Evolutionary conservation across 2,888 invertebrate genomes (phyloP).

Genomic region (Hydroisotoma schaefferi): DNA sequence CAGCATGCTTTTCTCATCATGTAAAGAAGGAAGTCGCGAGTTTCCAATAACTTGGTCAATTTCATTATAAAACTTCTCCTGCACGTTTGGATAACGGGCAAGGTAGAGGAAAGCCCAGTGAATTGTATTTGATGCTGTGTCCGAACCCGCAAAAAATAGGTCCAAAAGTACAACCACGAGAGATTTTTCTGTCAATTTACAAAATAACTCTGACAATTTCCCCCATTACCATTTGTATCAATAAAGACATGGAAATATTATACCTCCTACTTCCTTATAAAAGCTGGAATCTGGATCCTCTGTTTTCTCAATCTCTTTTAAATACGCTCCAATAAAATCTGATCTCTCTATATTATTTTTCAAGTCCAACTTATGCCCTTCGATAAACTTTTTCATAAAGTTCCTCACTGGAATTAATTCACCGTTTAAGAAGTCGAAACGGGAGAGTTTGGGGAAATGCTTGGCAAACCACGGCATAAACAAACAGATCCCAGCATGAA

Average conservation of each 20-base stretch:
- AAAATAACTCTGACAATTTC: constrained; percentile 1
- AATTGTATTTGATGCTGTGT: constrained; percentile 76
- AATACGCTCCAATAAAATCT: constrained; percentile 32
- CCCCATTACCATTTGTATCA: neutral
- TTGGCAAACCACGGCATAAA: constrained; percentile 37
- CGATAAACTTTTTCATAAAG: constrained; percentile 22
- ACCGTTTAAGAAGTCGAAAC: constrained; percentile 24
- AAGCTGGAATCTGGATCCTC: constrained; percentile 33
- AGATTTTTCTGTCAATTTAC: constrained; percentile 60
- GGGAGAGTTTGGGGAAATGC: constrained; percentile 33
- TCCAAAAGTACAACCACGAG: constrained; percentile 76
- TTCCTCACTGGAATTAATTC: constrained; percentile 21
- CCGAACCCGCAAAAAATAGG: constrained; percentile 82
- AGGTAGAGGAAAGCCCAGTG: constrained; percentile 73
- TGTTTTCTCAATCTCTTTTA: constrained; percentile 29
- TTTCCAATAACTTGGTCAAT: constrained; percentile 71
- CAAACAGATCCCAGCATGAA: constrained; percentile 27
- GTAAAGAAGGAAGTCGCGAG: constrained; percentile 64
- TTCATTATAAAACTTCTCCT: constrained; percentile 71
- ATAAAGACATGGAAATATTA: neutral
- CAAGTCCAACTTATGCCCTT: constrained; percentile 13
- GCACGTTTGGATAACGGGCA: constrained; percentile 67
- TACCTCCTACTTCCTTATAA: constrained; percentile 31
- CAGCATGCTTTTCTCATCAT: constrained; percentile 55
- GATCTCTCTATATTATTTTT: constrained; percentile 18